Conservation (phyloP, 2,888 invertebrate species). For the Lithodes maja region DNA sequence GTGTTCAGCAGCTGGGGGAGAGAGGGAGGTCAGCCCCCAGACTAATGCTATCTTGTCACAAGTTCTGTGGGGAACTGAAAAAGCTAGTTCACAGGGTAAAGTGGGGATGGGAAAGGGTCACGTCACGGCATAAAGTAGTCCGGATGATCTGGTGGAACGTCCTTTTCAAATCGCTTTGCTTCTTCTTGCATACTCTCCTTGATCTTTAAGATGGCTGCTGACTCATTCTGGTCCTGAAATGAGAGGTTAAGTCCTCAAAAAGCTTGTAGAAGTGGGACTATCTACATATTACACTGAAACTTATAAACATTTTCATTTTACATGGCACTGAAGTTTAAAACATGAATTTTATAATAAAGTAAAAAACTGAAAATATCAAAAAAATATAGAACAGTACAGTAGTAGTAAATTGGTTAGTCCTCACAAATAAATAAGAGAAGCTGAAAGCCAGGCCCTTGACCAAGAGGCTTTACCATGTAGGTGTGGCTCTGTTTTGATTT, state of each 20-base stretch:
- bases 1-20: slow-evolving; percentile 53
- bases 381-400: slow-evolving; percentile 26
- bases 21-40: slow-evolving; percentile 55
- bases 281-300: slow-evolving; percentile 24
- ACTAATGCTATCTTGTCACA: slow-evolving; percentile 51
- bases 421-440: slow-evolving; percentile 53
- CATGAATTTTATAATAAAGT: slow-evolving; percentile 38
- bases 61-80: slow-evolving; percentile 56
- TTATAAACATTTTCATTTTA: slow-evolving; percentile 12
- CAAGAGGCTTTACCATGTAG: slow-evolving; percentile 63
- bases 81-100: slow-evolving; percentile 67
- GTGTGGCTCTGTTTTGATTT: slow-evolving; percentile 56
- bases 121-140: slow-evolving; percentile 97
- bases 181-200: slow-evolving; percentile 99
- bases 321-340: slow-evolving; percentile 19
- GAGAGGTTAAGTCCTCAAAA: slow-evolving; percentile 49
- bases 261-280: slow-evolving; percentile 1
- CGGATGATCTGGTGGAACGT: slow-evolving; percentile 88
- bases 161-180: slow-evolving; percentile 98
- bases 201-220: slow-evolving; percentile 99
- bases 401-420: slow-evolving; percentile 53
- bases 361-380: slow-evolving; percentile 52
- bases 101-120: slow-evolving; percentile 67
- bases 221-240: slow-evolving; percentile 93
- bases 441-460: slow-evolving; percentile 64